Evolutionary conservation across 2,113 vertebrate genomes (phyloP).

Genomic region (Rhegmatorhina hoffmannsi): DNA sequence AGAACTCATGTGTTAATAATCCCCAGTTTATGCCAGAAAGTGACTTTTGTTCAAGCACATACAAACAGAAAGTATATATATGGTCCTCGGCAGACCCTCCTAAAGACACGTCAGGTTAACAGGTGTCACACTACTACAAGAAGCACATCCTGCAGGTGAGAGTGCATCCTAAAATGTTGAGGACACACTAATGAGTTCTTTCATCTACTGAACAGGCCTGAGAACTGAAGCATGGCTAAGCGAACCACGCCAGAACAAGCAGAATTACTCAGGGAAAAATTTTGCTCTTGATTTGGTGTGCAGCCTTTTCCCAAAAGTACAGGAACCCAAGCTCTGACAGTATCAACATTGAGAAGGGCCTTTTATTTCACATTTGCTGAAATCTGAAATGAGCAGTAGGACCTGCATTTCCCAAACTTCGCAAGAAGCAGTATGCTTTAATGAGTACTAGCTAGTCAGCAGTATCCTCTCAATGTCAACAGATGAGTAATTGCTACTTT

Average conservation of each 20-base stretch:
- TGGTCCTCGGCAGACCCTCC: background rate
- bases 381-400: background rate
- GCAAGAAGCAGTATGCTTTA: background rate
- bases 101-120: background rate
- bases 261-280: background rate
- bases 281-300: background rate
- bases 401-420: background rate
- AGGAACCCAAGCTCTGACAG: background rate
- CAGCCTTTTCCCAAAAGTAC: background rate
- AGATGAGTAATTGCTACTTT: constrained; percentile 54
- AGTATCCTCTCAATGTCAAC: constrained; percentile 13
- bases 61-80: background rate
- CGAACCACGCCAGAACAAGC: background rate
- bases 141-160: background rate
- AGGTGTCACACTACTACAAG: background rate
- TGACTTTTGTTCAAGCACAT: background rate
- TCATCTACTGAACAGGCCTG: background rate
- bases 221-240: background rate
- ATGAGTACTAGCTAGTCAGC: background rate
- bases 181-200: background rate
- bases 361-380: background rate
- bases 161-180: background rate
- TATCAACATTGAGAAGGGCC: background rate
- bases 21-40: background rate
- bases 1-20: background rate